Evolutionary conservation across 2,888 invertebrate species (phyloP).

Genomic region (Cephalotes varians): DNA sequence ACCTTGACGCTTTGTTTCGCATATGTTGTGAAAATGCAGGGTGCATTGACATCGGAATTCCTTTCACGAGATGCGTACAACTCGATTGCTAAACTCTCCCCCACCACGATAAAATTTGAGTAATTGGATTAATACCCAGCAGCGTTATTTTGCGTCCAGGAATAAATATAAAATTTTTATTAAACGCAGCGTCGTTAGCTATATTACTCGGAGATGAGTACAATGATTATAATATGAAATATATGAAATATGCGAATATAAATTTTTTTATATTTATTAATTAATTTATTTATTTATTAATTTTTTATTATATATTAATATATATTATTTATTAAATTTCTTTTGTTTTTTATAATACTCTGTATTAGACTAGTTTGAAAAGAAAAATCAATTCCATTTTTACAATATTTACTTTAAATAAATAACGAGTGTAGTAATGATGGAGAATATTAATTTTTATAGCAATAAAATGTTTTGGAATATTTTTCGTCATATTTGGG

Average conservation of each 20-base stretch:
- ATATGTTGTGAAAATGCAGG: conserved; percentile 14
- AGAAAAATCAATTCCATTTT: neutral
- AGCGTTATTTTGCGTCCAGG: neutral
- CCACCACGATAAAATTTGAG: neutral
- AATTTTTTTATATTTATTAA: neutral
- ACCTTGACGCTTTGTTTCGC: conserved; percentile 6
- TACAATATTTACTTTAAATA: neutral
- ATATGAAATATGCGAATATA: neutral
- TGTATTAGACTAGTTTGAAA: neutral
- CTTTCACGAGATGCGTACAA: neutral
- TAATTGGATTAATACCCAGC: neutral
- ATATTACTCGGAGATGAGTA: neutral
- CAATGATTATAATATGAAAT: neutral
- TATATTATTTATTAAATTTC: no score
- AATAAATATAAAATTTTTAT: conserved; percentile 12
- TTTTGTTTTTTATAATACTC: neutral
- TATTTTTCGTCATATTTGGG: neutral
- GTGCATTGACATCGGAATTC: conserved; percentile 24
- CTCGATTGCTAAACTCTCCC: neutral
- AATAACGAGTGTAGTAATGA: neutral
- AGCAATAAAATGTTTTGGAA: neutral
- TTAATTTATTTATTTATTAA: neutral
- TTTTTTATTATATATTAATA: neutral
- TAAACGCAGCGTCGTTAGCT: neutral
- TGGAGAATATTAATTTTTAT: neutral